Evolutionary conservation across 2,113 vertebrate species (phyloP), one percentile per base, ranked within the genome.

Genomic region (Heteronetta atricapilla): DNA sequence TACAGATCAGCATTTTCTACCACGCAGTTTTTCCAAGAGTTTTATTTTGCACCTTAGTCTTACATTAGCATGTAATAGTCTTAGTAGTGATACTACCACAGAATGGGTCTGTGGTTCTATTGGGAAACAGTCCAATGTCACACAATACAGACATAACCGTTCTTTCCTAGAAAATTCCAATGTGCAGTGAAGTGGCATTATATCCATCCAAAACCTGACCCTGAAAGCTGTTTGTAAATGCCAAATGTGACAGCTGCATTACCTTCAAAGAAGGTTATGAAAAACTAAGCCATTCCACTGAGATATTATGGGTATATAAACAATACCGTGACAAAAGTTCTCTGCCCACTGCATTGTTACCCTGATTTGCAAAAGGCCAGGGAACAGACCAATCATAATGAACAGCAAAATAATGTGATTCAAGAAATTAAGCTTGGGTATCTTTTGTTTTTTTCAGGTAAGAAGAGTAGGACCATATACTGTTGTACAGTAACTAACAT

Each of bases 61-160:
- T 55, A 60, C 0, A 8, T 21, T 44, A 88, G 25, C n/a, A 68
- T 0, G 1, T 13, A 21, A 23, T 0, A 21, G 8, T 10, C 6
- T 20, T 63, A 79, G 28, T 20, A 69, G 7, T 20, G 56, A 20
- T 20, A 68, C 0, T 33, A 13, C 16, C 52, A 64, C 46, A 64
- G n/a, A 82, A 8, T 3, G 1, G 6, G 16, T 22, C 44, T 89
- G 25, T 38, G 64, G 63, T 60, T 55, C 68, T 8, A 56, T 0
- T 46, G 53, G 8, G 42, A 88, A 80, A 56, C 15, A 40, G 6
- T 63, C 1, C n/a, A 20, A 15, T 72, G 25, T 46, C 83, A 88
- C 14, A 63, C 38, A 80, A 26, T 15, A 82, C 16, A 67, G 21
- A 70, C 3, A 17, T 31, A 87, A 80, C 7, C 7, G 44, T 26